Base-by-base conservation (phyloP, 2,888 invertebrate species). In the Sisyra terminalis region DNA sequence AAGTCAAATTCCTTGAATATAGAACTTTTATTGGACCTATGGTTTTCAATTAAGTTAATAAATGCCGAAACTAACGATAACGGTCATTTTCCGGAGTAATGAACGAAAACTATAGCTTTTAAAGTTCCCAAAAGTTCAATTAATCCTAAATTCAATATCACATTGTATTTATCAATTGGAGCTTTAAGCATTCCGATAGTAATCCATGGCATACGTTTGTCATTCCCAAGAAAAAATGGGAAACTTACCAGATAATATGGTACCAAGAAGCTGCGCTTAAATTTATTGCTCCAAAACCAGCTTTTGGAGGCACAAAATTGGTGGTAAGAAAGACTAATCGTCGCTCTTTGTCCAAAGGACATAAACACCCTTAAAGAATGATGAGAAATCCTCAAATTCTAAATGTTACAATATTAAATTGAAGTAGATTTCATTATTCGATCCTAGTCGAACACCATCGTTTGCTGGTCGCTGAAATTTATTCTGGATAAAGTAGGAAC, bases 121-220 rank as follows among this genome's bases (percentile, higher is more conserved):
- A 73, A 57, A 0, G 78, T 72, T 0, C 83, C 83, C 1, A 76
- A 44, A 40, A 86, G 63, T 59, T 85, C 79, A 1, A 77, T 70
- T 9, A 77, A 58, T 0, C 84, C 86, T 17, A 86, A 62, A 18
- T 80, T 61, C 31, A 83, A 69, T 0, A 85, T 81, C 0, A 84
- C 83, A 46, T 75, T 73, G 59, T 82, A 84, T 54, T 78, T 75
- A 53, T 84, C 75, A 45, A 86, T 71, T 0, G 86, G 84, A 0
- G 81, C 75, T 39, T 78, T 70, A 16, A 86, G 55, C 45, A 71
- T 69, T 39, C 73, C 70, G 53, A 86, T 85, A 51, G 85, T 81
- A n/a, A 47, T 66, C 71, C 3, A 85, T 81, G 13, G 83, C 78
- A 52, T 75, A 83, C 0, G 79, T 81, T 65, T 78, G 73, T 16